phyloP scores from a whole-genome alignment of 2,113 vertebrate genomes.

The Mionectes macconnelli region DNA sequence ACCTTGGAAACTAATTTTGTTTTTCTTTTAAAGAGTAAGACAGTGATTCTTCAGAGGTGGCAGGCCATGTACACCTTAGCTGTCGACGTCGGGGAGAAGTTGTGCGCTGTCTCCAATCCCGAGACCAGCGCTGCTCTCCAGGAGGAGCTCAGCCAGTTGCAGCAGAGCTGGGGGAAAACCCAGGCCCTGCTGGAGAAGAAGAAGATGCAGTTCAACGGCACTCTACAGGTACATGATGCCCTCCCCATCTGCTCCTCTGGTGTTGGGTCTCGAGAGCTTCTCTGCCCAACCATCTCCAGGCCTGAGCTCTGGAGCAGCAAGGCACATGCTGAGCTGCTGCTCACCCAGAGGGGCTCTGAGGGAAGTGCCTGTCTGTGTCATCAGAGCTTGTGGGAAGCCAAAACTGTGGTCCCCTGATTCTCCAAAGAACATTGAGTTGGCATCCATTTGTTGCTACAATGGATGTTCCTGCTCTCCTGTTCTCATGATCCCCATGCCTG shows the following conservation, averaged over 20 bases:
- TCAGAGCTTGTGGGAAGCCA: not conserved
- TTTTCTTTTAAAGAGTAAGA: slow-evolving; percentile 73
- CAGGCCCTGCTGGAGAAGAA: slow-evolving; percentile 72
- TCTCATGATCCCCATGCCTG: fast-evolving
- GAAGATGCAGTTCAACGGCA: slow-evolving; percentile 59
- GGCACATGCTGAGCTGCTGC: not conserved
- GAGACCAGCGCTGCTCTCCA: slow-evolving; percentile 72
- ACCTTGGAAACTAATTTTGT: not conserved
- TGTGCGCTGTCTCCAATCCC: slow-evolving; percentile 68
- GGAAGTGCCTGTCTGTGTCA: not conserved
- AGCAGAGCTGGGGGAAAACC: slow-evolving; percentile 79
- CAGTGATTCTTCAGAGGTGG: slow-evolving; percentile 80
- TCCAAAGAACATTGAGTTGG: not conserved
- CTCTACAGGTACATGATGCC: slow-evolving; percentile 70
- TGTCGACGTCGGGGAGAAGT: slow-evolving; percentile 78
- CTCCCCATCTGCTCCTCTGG: not conserved
- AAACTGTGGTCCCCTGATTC: not conserved
- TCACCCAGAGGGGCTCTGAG: fast-evolving
- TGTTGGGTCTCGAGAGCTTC: fast-evolving
- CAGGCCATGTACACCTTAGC: slow-evolving; percentile 76
- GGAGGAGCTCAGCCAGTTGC: slow-evolving; percentile 75
- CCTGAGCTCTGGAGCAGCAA: not conserved
- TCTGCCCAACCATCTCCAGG: too few relatives aligned
- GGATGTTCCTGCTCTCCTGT: not conserved
- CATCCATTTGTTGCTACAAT: not conserved